phyloP scores from a whole-genome alignment of 2,888 invertebrate genomes.

The Thymelicus acteon region DNA sequence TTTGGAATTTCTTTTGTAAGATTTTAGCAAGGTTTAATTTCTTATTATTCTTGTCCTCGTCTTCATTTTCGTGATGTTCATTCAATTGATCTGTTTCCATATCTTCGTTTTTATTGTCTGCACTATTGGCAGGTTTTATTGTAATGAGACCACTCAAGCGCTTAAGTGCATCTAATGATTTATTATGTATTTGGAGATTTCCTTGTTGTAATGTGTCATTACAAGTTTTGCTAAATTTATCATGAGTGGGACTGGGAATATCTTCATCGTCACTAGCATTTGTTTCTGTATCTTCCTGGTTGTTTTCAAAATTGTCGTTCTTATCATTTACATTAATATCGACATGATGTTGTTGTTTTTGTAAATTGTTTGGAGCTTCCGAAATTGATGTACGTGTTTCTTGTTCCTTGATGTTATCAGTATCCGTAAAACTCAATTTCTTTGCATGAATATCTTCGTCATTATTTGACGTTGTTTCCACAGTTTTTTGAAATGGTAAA shows the following conservation, averaged over 20 bases:
- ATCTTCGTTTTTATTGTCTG: slow-evolving; percentile 36
- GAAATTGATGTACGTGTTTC: not conserved
- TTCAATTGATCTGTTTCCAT: slow-evolving; percentile 4
- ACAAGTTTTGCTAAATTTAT: not conserved
- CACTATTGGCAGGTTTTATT: slow-evolving; percentile 58
- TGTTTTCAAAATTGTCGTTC: slow-evolving; percentile 12
- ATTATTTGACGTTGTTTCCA: slow-evolving; percentile 4
- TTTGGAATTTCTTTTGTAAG: slow-evolving; percentile 5
- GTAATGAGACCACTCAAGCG: slow-evolving; percentile 65
- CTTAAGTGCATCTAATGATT: slow-evolving; percentile 59
- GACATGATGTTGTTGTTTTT: slow-evolving; percentile 1
- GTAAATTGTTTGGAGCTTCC: not conserved
- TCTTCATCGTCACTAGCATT: slow-evolving; percentile 12
- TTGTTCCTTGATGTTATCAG: not conserved
- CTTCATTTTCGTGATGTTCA: slow-evolving; percentile 21
- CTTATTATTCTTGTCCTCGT: slow-evolving; percentile 14
- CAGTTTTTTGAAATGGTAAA: not conserved
- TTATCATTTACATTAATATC: slow-evolving; percentile 12
- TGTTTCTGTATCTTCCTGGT: not conserved
- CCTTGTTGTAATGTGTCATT: slow-evolving; percentile 8
- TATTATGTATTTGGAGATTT: slow-evolving; percentile 38
- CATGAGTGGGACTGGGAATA: not conserved
- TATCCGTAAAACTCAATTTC: too few relatives aligned
- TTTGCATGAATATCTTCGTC: not conserved
- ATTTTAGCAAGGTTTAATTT: slow-evolving; percentile 36